Base-by-base conservation (phyloP, 1,140 invertebrate species). In the Aphelenchoides fujianensis region DNA sequence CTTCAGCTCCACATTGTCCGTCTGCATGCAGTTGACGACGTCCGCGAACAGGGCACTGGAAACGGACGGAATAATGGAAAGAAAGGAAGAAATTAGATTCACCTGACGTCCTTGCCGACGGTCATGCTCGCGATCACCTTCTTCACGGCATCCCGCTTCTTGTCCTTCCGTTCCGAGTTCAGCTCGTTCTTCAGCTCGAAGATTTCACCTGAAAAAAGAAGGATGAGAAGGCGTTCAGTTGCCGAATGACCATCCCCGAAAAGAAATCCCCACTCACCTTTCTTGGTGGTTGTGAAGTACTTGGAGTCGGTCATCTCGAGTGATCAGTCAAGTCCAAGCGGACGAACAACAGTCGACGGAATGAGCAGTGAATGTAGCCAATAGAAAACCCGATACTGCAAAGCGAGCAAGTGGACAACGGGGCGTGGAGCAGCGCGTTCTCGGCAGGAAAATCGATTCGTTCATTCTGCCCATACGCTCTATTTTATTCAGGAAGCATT, bases 61-160 rank as follows among this genome's bases (percentile, higher is more conserved):
- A n/a, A n/a, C n/a, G n/a, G n/a, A n/a, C n/a, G n/a, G n/a, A n/a
- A 72, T 23, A 36, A 61, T 34, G 36, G n/a, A 66, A 32, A 64
- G n/a, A n/a, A n/a, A n/a, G n/a, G n/a, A n/a, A n/a, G n/a, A n/a
- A n/a, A n/a, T n/a, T n/a, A n/a, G n/a, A 54, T 57, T 72, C 70
- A 88, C 88, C 88, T 89, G 76, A 89, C 89, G 85, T 89, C 89
- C 83, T 89, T 89, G 59, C 97, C 97, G 69, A 99, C 97, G 30
- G 97, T 99, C 97, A 99, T 99, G 74, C 94, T 97, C 69, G 97
- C 97, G 85, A 99, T 99, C 0, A 98, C 96, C 89, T 99, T 99
- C 86, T 99, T 99, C 0, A 99, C 96, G 73, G 97, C 97, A 87
- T 99, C 97, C 85, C 96, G 92, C 85, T 98, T 98, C 88, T 98